phyloP scores from a whole-genome alignment of 1,140 invertebrate genomes.

The Hycleus cichorii region DNA sequence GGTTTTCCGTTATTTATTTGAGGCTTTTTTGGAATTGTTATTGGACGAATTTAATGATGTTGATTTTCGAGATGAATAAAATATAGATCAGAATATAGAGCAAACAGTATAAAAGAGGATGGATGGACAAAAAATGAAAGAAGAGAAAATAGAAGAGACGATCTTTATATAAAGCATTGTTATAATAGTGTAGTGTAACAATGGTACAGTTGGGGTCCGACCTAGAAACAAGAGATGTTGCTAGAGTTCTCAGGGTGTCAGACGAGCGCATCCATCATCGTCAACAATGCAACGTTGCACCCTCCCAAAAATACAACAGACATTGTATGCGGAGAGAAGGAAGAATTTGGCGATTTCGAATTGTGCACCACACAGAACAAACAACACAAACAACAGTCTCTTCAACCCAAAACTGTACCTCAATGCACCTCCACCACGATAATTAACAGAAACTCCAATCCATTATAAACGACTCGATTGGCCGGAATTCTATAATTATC shows the following conservation, averaged over 20 bases:
- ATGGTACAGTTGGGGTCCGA: slow-evolving; percentile 11
- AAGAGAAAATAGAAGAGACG: not conserved
- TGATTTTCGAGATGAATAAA: slow-evolving; percentile 5
- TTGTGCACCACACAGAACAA: no score
- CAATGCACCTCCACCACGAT: no score
- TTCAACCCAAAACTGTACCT: no score
- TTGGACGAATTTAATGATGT: not conserved
- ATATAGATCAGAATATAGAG: slow-evolving; percentile 15
- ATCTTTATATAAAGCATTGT: not conserved
- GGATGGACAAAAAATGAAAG: slow-evolving; percentile 5
- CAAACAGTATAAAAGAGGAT: not conserved
- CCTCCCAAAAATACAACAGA: not conserved
- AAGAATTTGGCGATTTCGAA: slow-evolving; percentile 8
- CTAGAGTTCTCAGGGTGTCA: slow-evolving; percentile 20
- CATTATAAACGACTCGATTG: no score
- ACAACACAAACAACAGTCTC: no score
- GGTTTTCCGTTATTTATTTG: no score
- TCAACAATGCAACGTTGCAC: slow-evolving; percentile 21
- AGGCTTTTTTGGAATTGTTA: no score
- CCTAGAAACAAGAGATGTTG: slow-evolving; percentile 16
- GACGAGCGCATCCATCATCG: slow-evolving; percentile 20
- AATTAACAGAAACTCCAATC: no score
- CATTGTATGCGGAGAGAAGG: not conserved
- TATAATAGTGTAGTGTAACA: not conserved
- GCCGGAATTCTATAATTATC: no score